These are phyloP conservation scores for Antheraea mylitta DNA, from an alignment of 1,140 invertebrate genomes.

Conservation along the genomic window DNA sequence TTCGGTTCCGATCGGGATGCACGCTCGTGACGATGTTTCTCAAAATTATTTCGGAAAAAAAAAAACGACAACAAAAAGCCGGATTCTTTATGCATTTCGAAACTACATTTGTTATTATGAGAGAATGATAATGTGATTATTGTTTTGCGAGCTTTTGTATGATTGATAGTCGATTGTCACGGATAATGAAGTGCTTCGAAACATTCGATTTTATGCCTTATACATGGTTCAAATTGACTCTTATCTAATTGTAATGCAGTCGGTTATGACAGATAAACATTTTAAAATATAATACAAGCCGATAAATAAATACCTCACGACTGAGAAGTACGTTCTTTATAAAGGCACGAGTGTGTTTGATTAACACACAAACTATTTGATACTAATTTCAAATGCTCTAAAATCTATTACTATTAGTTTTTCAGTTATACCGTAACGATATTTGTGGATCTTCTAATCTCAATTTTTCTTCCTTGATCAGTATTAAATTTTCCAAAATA, in stretches of 20 bases:
- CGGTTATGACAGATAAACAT: neutral
- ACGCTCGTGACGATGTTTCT: constrained; percentile 64
- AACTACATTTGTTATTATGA: constrained; percentile 74
- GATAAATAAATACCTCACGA: neutral
- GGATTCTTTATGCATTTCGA: constrained; percentile 74
- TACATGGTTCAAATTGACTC: constrained; percentile 24
- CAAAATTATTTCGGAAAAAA: constrained; percentile 57
- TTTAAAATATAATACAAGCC: neutral
- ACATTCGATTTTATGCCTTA: constrained; percentile 57
- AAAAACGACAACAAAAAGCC: constrained; percentile 60
- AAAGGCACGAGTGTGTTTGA: no score
- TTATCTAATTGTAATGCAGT: neutral
- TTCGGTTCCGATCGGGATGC: constrained; percentile 61
- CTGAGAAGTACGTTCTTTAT: no score
- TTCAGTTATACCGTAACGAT: no score
- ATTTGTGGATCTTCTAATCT: no score
- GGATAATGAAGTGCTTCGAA: constrained; percentile 71
- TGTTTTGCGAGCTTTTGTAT: constrained; percentile 73
- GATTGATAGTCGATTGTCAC: constrained; percentile 75
- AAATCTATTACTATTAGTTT: no score
- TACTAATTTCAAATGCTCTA: no score
- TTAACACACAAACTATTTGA: no score
- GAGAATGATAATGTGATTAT: constrained; percentile 78
- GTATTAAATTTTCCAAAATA: no score
- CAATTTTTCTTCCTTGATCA: no score